Evolutionary conservation across 1,140 invertebrate genomes (phyloP), one percentile per base, ranked within the genome.

Genomic region (Apocrypta bakeri): DNA sequence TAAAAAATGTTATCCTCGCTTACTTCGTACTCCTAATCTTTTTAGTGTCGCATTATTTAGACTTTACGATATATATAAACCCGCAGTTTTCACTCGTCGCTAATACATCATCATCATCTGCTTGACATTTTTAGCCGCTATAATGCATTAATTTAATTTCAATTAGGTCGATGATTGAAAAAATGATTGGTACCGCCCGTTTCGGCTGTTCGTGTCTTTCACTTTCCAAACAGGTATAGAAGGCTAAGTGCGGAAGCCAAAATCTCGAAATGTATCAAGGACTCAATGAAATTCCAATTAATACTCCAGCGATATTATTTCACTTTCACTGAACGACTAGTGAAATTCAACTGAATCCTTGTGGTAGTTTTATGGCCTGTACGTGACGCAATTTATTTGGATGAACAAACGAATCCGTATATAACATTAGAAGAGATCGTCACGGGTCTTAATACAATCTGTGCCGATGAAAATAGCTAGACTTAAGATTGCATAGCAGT

Each of bases 211-310:
- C 64, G 24, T 31, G 14, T 71, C 68, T 71, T 71, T 71, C 68
- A 71, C 68, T 71, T 71, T 71, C 31, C 63, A 27, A 27, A 66
- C 63, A 11, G 63, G 63, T 29, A 25, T 64, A n/a, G 3, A 48
- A 48, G 14, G 17, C 25, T 21, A 2, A 21, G 61, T 21, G 61
- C 61, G 61, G 61, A 64, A 64, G 61, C 61, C 61, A n/a, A 64
- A 25, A 64, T 69, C 8, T 12, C 4, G n/a, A n/a, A n/a, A n/a
- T n/a, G n/a, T n/a, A n/a, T n/a, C 69, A 21, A 37, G 31, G 21
- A 29, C 31, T 71, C 68, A 7, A 37, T 72, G 42, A 82, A 76
- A 82, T 76, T 69, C 76, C 63, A 71, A 82, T 82, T 82, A 82
- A 76, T 48, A 48, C 37, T 11, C n/a, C 12, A 27, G 17, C 25